Evolutionary conservation across 1,140 invertebrate species (phyloP).

Genomic region (Procambarus clarkii): DNA sequence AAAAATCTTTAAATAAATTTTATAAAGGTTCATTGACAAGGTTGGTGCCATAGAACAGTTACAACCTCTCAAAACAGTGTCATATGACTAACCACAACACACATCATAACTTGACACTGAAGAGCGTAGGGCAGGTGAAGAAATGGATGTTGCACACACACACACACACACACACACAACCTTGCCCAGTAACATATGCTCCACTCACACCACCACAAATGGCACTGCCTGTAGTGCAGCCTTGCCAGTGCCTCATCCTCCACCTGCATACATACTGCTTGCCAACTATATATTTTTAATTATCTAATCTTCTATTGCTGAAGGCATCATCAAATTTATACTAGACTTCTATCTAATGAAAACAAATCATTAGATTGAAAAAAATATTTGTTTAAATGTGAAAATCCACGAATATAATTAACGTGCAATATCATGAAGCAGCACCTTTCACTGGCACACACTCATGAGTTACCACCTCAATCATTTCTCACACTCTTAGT

Average conservation of each 20-base stretch:
- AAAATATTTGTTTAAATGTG: no score
- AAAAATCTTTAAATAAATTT: no score
- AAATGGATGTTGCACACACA: background rate
- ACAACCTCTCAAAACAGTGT: background rate
- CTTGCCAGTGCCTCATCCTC: background rate
- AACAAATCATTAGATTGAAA: no score
- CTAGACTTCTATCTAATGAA: no score
- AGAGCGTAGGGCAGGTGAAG: background rate
- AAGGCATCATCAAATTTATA: no score
- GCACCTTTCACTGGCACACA: background rate
- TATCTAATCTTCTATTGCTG: background rate
- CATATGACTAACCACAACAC: background rate
- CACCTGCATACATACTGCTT: background rate
- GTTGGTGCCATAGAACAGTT: background rate
- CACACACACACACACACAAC: background rate
- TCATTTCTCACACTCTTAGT: background rate
- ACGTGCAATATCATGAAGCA: background rate
- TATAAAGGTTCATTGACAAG: no score
- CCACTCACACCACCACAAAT: constrained; percentile 2
- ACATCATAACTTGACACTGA: background rate
- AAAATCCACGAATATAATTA: background rate
- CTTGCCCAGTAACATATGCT: background rate
- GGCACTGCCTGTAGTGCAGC: background rate
- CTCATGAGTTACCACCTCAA: background rate
- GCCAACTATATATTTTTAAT: background rate